A percentile compares a stretch with the other conserved stretches of the same genome.
Evolutionary conservation across 2,113 vertebrate species (phyloP).

Genomic region (Podilymbus podiceps): DNA sequence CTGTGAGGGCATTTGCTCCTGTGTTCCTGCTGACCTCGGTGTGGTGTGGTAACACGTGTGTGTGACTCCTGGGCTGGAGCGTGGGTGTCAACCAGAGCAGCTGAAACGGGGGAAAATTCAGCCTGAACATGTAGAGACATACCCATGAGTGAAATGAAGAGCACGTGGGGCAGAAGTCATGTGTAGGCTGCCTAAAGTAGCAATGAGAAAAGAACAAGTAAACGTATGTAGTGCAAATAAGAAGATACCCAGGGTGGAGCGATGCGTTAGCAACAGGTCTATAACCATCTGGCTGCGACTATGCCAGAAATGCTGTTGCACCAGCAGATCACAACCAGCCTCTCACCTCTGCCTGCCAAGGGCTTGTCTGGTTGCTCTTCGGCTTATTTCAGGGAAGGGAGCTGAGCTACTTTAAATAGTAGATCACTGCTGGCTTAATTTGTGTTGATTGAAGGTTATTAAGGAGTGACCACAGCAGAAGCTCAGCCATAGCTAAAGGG

Average conservation of each 20-base stretch:
- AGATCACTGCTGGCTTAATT: neutral
- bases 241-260: neutral
- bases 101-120: neutral
- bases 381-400: neutral
- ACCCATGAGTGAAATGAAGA: neutral
- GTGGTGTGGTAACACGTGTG: fast-evolving
- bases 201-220: neutral
- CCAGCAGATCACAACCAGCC: neutral
- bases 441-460: conserved; percentile 20
- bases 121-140: neutral
- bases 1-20: fast-evolving
- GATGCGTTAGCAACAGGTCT: neutral
- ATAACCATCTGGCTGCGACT: neutral
- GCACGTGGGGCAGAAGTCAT: neutral
- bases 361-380: neutral
- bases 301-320: neutral
- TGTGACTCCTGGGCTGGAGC: neutral
- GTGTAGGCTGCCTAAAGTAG: neutral
- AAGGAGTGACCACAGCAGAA: conserved; percentile 21
- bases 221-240: neutral
- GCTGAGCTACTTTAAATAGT: neutral
- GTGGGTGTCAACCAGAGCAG: neutral
- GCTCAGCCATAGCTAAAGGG: neutral
- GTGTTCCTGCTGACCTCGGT: fast-evolving
- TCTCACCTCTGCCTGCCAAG: neutral